These are phyloP conservation scores for Diarsia mendica DNA, from an alignment of 2,888 invertebrate species.

Conservation along the genomic window DNA sequence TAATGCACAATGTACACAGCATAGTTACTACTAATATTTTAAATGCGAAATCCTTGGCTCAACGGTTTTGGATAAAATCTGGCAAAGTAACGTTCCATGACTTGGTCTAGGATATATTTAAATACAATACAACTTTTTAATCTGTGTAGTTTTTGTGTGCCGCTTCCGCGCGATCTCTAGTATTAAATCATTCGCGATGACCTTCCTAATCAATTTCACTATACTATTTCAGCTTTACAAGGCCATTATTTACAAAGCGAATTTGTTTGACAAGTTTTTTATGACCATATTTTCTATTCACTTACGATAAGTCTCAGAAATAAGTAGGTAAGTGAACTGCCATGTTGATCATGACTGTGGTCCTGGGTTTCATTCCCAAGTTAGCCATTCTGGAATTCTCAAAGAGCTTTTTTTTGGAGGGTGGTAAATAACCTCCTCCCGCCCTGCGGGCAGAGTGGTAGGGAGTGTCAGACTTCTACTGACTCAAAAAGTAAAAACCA, in stretches of 20 bases:
- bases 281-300: neutral
- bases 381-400: neutral
- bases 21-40: too few species aligned
- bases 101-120: neutral
- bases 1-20: too few species aligned
- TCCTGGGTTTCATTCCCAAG: neutral
- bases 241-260: neutral
- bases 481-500: too few species aligned
- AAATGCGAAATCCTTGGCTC: neutral
- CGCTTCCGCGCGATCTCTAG: too few species aligned
- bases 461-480: too few species aligned
- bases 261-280: neutral
- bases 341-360: neutral
- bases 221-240: neutral
- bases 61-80: neutral
- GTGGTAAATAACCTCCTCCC: too few species aligned
- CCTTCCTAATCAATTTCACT: neutral
- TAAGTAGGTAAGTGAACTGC: neutral
- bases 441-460: too few species aligned
- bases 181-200: neutral
- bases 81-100: neutral
- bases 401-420: too few species aligned
- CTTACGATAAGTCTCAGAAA: neutral
- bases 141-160: neutral
- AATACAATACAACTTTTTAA: neutral